These are phyloP conservation scores for Montipora capitata DNA, from an alignment of 92 coral and sea anemone species.

Conservation along the genomic window DNA sequence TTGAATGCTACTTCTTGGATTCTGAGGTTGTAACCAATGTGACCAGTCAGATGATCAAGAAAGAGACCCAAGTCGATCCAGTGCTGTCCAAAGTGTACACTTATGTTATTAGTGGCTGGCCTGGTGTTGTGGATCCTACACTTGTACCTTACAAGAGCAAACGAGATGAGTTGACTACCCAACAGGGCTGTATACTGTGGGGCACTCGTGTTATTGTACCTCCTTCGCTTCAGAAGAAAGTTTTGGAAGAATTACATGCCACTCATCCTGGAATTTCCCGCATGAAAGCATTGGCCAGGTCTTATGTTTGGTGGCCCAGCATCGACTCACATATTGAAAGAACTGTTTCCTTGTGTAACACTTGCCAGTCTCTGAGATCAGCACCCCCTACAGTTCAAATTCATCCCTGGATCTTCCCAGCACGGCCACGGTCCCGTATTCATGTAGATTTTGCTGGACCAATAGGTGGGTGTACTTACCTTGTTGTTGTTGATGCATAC, in stretches of 20 bases:
- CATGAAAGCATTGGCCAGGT: conserved; percentile 17
- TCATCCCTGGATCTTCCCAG: conserved; percentile 48
- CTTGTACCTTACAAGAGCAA: conserved; percentile 17
- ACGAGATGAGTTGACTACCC: conserved; percentile 46
- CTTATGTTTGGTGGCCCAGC: conserved; percentile 65
- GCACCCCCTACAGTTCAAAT: conserved; percentile 53
- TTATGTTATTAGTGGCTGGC: conserved; percentile 51
- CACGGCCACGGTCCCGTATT: conserved; percentile 11
- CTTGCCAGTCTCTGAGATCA: conserved; percentile 20
- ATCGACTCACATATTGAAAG: conserved; percentile 64
- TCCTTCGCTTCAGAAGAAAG: neutral
- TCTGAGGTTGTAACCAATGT: conserved; percentile 50
- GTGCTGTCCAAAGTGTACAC: conserved; percentile 48
- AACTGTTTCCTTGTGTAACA: conserved; percentile 54
- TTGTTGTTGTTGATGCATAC: conserved; percentile 24
- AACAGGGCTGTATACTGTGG: conserved; percentile 67
- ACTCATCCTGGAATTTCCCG: conserved; percentile 11
- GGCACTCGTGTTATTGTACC: conserved; percentile 16
- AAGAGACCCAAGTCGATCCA: conserved; percentile 64
- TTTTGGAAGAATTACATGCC: neutral
- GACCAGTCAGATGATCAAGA: conserved; percentile 32
- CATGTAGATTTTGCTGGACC: conserved; percentile 75
- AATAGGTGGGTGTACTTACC: conserved; percentile 53
- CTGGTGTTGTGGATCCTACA: neutral
- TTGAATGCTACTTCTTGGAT: conserved; percentile 74